A percentile compares a stretch with the other conserved stretches of the same genome.
Evolutionary conservation across 2,888 invertebrate genomes (phyloP).

Genomic region (Hydrotaea cyrtoneurina): DNA sequence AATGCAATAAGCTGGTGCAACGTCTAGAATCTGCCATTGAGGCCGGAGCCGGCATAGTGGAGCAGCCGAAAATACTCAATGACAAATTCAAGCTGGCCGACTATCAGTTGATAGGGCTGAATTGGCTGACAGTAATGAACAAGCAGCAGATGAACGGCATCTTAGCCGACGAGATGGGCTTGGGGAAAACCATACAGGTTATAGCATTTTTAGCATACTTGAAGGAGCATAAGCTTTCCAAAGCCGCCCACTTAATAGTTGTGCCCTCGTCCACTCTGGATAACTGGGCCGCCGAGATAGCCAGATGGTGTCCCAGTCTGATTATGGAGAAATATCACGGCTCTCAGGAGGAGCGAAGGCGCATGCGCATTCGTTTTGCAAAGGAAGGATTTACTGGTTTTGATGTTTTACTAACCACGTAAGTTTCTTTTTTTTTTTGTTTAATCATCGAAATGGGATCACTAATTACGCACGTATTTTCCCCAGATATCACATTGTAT

Average conservation of each 20-base stretch:
- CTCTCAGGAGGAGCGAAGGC: conserved; percentile 90
- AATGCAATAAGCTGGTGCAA: conserved; percentile 90
- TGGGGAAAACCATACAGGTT: conserved; percentile 97
- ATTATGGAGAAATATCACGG: conserved; percentile 95
- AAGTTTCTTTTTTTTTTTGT: conserved; percentile 77
- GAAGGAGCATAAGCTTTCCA: conserved; percentile 88
- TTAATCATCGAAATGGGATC: no score
- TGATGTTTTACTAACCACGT: conserved; percentile 95
- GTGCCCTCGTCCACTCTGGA: conserved; percentile 98
- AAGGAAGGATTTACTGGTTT: conserved; percentile 87
- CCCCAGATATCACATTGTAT: conserved; percentile 80
- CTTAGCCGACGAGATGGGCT: conserved; percentile 98
- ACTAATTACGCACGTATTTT: background rate
- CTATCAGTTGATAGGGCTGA: conserved; percentile 94
- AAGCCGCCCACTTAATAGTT: conserved; percentile 93
- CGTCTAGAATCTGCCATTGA: conserved; percentile 91
- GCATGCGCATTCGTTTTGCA: conserved; percentile 88
- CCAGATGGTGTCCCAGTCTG: conserved; percentile 89
- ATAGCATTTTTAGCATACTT: conserved; percentile 95
- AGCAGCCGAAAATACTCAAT: conserved; percentile 88
- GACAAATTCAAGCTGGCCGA: conserved; percentile 87
- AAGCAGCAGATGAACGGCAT: conserved; percentile 95
- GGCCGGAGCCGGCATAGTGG: conserved; percentile 87
- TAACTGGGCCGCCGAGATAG: conserved; percentile 91
- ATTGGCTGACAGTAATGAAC: conserved; percentile 95